Evolutionary conservation across 2,797 vertebrate genomes (phyloP), one percentile per base, ranked within the genome.

Genomic region (Yasuhikotakia modesta): DNA sequence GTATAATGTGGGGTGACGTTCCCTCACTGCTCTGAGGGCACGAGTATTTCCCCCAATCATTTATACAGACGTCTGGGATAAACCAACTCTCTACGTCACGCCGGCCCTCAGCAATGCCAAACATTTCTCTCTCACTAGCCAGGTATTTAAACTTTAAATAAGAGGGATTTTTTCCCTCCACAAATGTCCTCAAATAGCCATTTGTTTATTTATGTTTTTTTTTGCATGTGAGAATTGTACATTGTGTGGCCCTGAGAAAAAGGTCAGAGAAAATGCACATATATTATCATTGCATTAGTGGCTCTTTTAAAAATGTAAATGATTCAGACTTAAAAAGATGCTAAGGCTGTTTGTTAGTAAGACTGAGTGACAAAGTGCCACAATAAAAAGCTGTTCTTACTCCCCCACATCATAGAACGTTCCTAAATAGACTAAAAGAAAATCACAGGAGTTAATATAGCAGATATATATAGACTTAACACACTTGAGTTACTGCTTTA

Each of bases 291-390:
- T 67, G 21, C 66, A 78, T 70, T 76, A 74, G 58, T 32, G 55
- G 43, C 32, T 80, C 58, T 74, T 60, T 76, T 45, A 55, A 71
- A 50, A 76, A 70, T 70, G 70, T 45, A 80, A 70, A 71, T 74
- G 66, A 63, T 66, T 39, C 35, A 43, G 43, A 46, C 71, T 80
- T 45, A 74, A 74, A 61, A 55, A 63, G 70, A 76, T 66, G 53
- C 73, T 58, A 76, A 76, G 57, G 66, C 67, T 80, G 53, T 58
- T 66, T 70, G 58, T 71, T 73, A 80, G 30, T 66, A 80, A 46
- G 67, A 70, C 48, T 70, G 30, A 57, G 48, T 77, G 45, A 45
- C 53, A 22, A 50, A 57, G 45, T 50, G 16, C 45, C 19, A 24
- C 43, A 63, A 57, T 27, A 22, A 70, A 78, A 55, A 58, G 22